A percentile compares a stretch with the other conserved stretches of the same genome.
Conservation (phyloP, 1,140 invertebrate genomes). For the Amyelois transitella region DNA sequence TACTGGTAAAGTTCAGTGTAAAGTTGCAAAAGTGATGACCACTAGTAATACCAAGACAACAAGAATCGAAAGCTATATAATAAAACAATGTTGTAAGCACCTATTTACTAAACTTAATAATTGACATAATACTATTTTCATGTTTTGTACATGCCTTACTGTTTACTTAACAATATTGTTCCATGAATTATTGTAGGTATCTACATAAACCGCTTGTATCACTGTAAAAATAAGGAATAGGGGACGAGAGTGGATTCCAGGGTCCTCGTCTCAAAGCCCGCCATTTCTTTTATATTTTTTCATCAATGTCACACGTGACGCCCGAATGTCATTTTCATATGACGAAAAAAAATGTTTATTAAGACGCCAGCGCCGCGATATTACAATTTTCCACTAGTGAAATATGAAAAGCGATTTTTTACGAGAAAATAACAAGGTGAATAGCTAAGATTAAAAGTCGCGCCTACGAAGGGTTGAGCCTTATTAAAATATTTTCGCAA, state of each 20-base stretch:
- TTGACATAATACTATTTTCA: too few species aligned
- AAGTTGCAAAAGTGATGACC: too few species aligned
- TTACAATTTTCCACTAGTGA: slow-evolving; percentile 72
- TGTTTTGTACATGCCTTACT: too few species aligned
- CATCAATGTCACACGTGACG: slow-evolving; percentile 73
- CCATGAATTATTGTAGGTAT: too few species aligned
- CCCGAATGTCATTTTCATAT: slow-evolving; percentile 70
- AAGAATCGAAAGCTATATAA: too few species aligned
- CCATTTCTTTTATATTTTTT: slow-evolving; percentile 73
- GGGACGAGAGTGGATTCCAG: slow-evolving; percentile 21
- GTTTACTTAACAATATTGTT: too few species aligned
- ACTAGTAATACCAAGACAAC: too few species aligned
- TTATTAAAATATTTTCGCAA: slow-evolving; percentile 13
- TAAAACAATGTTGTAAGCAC: too few species aligned
- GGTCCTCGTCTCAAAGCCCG: slow-evolving; percentile 35
- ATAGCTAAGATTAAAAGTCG: slow-evolving; percentile 57
- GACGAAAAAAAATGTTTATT: slow-evolving; percentile 72
- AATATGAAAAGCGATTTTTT: slow-evolving; percentile 73
- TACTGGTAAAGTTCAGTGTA: too few species aligned
- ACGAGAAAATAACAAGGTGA: slow-evolving; percentile 69
- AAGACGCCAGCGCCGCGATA: slow-evolving; percentile 61
- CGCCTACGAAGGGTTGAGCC: slow-evolving; percentile 22
- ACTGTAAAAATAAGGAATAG: slow-evolving; percentile 26
- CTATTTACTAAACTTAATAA: too few species aligned
- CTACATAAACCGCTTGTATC: not conserved